Conservation (phyloP, 2,797 vertebrate genomes). For the Thunnus albacares region DNA sequence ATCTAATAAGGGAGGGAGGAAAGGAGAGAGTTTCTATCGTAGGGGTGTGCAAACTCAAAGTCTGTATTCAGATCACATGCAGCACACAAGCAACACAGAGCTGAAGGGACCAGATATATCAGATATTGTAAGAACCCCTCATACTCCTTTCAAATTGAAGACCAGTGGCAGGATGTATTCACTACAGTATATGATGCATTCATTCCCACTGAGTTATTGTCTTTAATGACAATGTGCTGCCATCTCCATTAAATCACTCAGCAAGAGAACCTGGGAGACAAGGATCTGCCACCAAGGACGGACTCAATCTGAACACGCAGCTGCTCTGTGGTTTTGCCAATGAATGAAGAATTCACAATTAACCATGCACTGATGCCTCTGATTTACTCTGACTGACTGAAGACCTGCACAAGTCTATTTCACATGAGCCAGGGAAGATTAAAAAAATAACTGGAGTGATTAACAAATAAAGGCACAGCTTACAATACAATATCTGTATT, state of each 20-base stretch:
- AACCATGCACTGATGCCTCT: slow-evolving; percentile 43
- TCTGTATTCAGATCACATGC: slow-evolving; percentile 66
- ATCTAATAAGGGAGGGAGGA: slow-evolving; percentile 71
- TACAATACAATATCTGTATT: slow-evolving; percentile 18
- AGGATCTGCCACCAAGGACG: slow-evolving; percentile 57
- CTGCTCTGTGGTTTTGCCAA: slow-evolving; percentile 67
- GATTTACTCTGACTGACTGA: slow-evolving; percentile 45
- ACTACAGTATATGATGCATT: slow-evolving; percentile 36
- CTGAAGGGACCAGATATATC: slow-evolving; percentile 17
- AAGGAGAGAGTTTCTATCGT: slow-evolving; percentile 58
- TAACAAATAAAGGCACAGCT: slow-evolving; percentile 33
- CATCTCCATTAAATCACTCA: slow-evolving; percentile 62
- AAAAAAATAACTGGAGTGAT: slow-evolving; percentile 25
- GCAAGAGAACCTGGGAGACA: slow-evolving; percentile 55
- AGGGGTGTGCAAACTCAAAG: slow-evolving; percentile 36
- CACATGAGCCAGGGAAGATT: slow-evolving; percentile 2
- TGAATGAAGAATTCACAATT: slow-evolving; percentile 61
- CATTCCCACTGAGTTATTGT: slow-evolving; percentile 53
- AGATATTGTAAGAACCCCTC: slow-evolving; percentile 3
- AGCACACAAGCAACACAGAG: slow-evolving; percentile 22
- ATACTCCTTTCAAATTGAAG: slow-evolving; percentile 21
- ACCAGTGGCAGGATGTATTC: slow-evolving; percentile 31
- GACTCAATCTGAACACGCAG: slow-evolving; percentile 70
- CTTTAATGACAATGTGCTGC: slow-evolving; percentile 59
- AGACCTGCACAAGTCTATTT: slow-evolving; percentile 36